Evolutionary conservation across 2,113 vertebrate species (phyloP).

Genomic region (Onychorhynchus coronatus): DNA sequence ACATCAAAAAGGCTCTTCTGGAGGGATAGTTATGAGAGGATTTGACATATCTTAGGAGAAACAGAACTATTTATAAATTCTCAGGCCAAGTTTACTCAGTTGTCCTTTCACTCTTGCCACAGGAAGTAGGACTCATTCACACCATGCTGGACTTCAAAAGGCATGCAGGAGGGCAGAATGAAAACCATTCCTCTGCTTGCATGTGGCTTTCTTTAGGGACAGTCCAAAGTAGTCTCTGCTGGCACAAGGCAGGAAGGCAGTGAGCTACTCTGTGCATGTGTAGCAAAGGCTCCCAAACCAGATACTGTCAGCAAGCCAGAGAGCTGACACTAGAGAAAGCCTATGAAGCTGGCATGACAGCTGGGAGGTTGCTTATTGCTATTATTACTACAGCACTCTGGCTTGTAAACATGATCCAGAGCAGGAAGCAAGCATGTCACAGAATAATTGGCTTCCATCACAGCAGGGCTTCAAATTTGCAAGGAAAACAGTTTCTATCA

Average conservation of each 20-base stretch:
- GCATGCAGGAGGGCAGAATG: not conserved
- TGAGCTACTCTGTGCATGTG: not conserved
- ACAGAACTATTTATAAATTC: not conserved
- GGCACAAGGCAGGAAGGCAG: conserved; percentile 28
- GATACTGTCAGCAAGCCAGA: conserved; percentile 9
- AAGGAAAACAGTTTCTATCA: not conserved
- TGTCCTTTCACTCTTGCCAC: conserved; percentile 34
- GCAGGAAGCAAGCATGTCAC: conserved; percentile 44
- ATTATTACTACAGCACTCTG: conserved; percentile 21
- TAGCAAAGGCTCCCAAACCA: not conserved
- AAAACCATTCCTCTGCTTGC: conserved; percentile 18
- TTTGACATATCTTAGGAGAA: not conserved
- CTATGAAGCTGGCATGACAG: conserved; percentile 31
- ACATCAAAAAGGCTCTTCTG: not conserved
- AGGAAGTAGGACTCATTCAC: conserved; percentile 35
- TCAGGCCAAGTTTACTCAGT: conserved; percentile 34
- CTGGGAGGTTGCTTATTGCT: conserved; percentile 32
- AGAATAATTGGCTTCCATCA: not conserved
- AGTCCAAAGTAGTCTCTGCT: not conserved
- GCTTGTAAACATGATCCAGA: conserved; percentile 47
- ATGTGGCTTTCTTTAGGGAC: conserved; percentile 3
- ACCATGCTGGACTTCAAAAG: not conserved
- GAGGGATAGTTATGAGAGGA: not conserved
- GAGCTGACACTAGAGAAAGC: conserved; percentile 1
- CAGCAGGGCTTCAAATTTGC: not conserved